These are phyloP conservation scores for Mystacornis crossleyi DNA, from an alignment of 2,113 vertebrate genomes.

Conservation along the genomic window DNA sequence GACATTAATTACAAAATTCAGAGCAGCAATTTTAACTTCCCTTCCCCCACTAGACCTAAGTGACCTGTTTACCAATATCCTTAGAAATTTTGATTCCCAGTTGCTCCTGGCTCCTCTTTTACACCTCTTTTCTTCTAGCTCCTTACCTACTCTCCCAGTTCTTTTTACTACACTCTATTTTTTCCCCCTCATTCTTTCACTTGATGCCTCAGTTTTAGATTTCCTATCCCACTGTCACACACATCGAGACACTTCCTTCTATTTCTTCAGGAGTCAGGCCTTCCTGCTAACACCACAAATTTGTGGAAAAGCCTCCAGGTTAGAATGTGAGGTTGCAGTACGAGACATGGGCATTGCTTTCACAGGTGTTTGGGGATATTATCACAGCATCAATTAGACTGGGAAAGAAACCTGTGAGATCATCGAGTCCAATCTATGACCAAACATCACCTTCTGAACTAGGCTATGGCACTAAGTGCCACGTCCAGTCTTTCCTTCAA, in stretches of 20 bases:
- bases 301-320: not conserved
- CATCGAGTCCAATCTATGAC: not conserved
- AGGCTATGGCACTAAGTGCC: not conserved
- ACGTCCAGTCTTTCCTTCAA: not conserved
- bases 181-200: not conserved
- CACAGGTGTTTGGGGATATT: not conserved
- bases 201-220: not conserved
- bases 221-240: no score
- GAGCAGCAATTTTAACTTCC: not conserved
- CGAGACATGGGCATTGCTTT: accelerated
- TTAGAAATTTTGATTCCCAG: not conserved
- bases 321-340: no score
- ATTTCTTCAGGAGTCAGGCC: not conserved
- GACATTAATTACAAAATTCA: not conserved
- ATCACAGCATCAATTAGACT: not conserved
- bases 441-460: no score
- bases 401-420: not conserved
- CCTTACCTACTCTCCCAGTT: not conserved
- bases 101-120: not conserved
- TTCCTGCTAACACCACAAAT: accelerated
- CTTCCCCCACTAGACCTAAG: not conserved
- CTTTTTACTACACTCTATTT: not conserved
- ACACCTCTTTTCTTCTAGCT: not conserved
- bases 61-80: not conserved
- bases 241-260: not conserved